Conservation (phyloP, 2,888 invertebrate genomes). For the Laothoe populi region DNA sequence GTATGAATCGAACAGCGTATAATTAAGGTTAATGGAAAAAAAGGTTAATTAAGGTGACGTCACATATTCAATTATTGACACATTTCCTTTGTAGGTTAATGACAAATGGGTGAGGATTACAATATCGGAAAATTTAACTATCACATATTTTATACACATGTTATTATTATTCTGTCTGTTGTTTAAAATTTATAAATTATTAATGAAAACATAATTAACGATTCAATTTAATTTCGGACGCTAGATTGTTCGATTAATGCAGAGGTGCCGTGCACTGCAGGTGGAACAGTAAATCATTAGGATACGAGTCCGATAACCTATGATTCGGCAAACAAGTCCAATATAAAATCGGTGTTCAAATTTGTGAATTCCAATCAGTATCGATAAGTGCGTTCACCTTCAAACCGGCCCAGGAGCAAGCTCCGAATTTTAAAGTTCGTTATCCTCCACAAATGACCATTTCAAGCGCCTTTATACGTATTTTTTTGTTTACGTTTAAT, state of each 20-base stretch:
- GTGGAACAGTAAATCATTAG: constrained; percentile 63
- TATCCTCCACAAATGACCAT: constrained; percentile 73
- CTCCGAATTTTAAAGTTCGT: constrained; percentile 70
- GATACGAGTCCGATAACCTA: constrained; percentile 72
- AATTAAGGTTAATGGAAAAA: constrained; percentile 61
- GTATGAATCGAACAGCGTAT: neutral
- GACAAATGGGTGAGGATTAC: constrained; percentile 41
- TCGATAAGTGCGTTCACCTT: constrained; percentile 76
- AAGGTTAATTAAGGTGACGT: constrained; percentile 33
- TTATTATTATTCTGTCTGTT: neutral
- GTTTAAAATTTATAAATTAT: neutral
- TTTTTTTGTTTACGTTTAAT: constrained; percentile 44
- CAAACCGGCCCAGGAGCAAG: constrained; percentile 74
- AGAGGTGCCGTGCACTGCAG: constrained; percentile 45
- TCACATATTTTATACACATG: no score
- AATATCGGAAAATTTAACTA: neutral
- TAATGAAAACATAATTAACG: neutral
- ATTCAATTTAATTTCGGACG: constrained; percentile 39
- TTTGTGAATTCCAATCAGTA: constrained; percentile 72
- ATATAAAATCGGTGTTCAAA: constrained; percentile 66
- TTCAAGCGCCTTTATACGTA: constrained; percentile 55
- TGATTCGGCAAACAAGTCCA: constrained; percentile 69
- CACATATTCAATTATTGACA: constrained; percentile 46
- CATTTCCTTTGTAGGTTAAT: constrained; percentile 56
- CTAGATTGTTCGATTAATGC: constrained; percentile 37